Conservation (phyloP, 2,797 vertebrate species). For the Rhinogobio ventralis region DNA sequence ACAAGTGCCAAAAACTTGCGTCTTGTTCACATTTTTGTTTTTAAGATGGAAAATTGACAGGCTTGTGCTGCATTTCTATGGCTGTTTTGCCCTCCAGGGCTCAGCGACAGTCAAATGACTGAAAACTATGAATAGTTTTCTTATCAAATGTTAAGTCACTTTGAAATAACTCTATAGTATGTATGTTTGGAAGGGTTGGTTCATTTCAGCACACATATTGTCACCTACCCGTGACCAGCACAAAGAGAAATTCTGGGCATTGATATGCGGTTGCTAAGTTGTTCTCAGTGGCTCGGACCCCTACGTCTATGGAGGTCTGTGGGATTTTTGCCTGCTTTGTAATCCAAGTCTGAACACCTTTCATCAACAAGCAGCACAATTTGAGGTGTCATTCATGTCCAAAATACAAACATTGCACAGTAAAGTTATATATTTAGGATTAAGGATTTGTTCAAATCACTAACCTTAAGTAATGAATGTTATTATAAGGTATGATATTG, state of each 20-base stretch:
- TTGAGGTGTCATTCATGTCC: background rate
- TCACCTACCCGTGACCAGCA: background rate
- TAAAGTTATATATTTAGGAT: background rate
- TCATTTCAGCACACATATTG: background rate
- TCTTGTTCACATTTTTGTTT: too few relatives aligned
- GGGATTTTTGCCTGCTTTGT: background rate
- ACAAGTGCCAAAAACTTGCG: too few relatives aligned
- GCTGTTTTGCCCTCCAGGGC: too few relatives aligned
- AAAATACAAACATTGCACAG: background rate
- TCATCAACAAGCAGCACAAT: background rate
- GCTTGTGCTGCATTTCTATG: too few relatives aligned
- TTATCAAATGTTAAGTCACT: constrained; percentile 1
- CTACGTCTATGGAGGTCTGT: background rate
- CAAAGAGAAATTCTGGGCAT: background rate
- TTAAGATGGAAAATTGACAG: too few relatives aligned
- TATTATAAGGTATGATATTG: background rate
- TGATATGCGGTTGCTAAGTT: background rate
- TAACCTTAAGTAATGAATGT: background rate
- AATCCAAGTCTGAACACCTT: background rate
- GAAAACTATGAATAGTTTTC: background rate
- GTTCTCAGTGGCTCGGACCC: background rate
- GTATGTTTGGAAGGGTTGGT: background rate
- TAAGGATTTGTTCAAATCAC: background rate
- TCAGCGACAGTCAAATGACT: too few relatives aligned
- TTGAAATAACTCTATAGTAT: background rate